Percentiles rank a stretch among this genome's conserved stretches.
These are phyloP conservation scores for Ethmia dodecea DNA, from an alignment of 2,888 invertebrate genomes.

Conservation along the genomic window DNA sequence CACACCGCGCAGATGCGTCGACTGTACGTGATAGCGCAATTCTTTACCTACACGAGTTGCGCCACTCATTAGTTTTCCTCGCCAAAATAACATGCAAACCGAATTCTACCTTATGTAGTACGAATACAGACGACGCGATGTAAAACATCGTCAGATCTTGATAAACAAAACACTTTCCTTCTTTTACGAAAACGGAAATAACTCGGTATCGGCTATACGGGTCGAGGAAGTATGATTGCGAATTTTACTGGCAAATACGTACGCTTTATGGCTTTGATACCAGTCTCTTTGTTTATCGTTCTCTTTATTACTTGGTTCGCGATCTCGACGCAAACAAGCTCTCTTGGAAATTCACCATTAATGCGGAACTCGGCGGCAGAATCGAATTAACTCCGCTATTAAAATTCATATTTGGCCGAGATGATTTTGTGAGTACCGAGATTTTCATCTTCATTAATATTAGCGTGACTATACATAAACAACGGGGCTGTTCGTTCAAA, in stretches of 20 bases:
- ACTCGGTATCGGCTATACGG: constrained; percentile 38
- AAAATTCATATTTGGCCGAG: constrained; percentile 43
- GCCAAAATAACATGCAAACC: no score
- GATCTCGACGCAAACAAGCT: constrained; percentile 47
- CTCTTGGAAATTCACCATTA: constrained; percentile 47
- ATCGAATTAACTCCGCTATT: constrained; percentile 46
- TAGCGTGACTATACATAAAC: no score
- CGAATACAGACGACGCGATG: no score
- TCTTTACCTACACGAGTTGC: background rate
- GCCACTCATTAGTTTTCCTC: no score
- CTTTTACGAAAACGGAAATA: constrained; percentile 36
- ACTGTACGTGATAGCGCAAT: constrained; percentile 1
- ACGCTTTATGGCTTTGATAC: constrained; percentile 49
- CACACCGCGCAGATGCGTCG: constrained; percentile 5
- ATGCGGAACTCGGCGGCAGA: constrained; percentile 35
- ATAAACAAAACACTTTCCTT: background rate
- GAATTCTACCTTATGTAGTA: no score
- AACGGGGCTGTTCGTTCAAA: no score
- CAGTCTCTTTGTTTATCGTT: constrained; percentile 50
- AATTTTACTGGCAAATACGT: constrained; percentile 54
- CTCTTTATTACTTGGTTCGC: constrained; percentile 38
- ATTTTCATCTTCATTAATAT: no score
- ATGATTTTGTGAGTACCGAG: constrained; percentile 54
- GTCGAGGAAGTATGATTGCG: constrained; percentile 48
- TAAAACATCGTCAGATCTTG: constrained; percentile 3